Evolutionary conservation across 2,888 invertebrate species (phyloP), one percentile per base, ranked within the genome.

Genomic region (Phalangium opilio): DNA sequence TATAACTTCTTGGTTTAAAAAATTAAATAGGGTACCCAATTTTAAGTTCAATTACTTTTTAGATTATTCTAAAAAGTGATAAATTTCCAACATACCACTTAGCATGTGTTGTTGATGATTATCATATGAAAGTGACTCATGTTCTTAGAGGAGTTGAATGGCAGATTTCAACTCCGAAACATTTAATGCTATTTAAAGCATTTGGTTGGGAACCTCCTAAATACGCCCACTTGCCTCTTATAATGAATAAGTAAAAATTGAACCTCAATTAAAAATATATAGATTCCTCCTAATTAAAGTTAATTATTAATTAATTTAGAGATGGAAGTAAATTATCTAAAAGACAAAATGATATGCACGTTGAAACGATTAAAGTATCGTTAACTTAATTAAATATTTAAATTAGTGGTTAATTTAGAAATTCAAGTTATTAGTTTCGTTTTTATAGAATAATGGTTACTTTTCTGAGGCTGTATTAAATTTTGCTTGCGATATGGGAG

Each of bases 71-170:
- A 60, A 99, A 99, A 70, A 73, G 81, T 5, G 98, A 99, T 67
- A 83, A 86, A 0, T 95, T 71, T 68, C 98, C 96, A 0, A 96
- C 95, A 0, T 96, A 96, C 64, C 96, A 96, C 66, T 83, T 93
- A 63, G 96, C 98, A 1, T 95, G 90, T 68, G 90, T 99, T 0
- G 83, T 99, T 0, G 98, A 98, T 63, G 98, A 99, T 67, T 86
- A 91, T 66, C 70, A 79, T 8, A 99, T 98, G 96, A 67, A 75
- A 43, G 79, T 99, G 36, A 78, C 84, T 0, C 96, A 98, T 68
- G 96, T 99, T 1, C 66, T 99, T 27, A 71, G 98, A 45, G 98
- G 98, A 0, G 80, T 86, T 1, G 98, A 98, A 67, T 98, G 98
- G 98, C 86, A 90, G 67, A 77, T 83, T 56, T 96, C 96, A 0